Base-by-base conservation (phyloP, 2,888 invertebrate species). In the Alitta virens region DNA sequence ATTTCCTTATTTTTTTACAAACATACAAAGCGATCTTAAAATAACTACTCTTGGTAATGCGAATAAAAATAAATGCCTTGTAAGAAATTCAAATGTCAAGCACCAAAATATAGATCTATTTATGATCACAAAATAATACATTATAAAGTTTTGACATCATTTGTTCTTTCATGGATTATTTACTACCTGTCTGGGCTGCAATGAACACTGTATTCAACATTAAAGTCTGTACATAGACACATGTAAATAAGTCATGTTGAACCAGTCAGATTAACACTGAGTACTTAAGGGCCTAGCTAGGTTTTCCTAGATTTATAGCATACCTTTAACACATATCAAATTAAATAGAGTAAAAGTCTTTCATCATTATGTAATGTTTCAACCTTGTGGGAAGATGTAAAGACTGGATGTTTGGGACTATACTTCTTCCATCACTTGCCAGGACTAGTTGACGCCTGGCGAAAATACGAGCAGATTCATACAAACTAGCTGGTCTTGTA, bases 381-480 rank as follows among this genome's bases (percentile, higher is more conserved):
- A 60, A 25, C 1, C 40, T 26, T 1, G 33, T 43, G 21, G 64
- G 64, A 12, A 64, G 55, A 1, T 60, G 64, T 21, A 64, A 53
- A 16, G 25, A 1, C 27, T 52, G 16, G 2, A 64, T 57, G n/a
- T 49, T 54, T 5, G n/a, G 18, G 5, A 60, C 49, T 16, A 64
- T 60, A 40, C 61, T 61, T n/a, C 57, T 1, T 12, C 61, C 57
- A 1, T 46, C 46, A 1, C 43, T 53, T 18, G 54, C 52, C 16
- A n/a, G 18, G 0, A 25, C 24, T 16, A 64, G 57, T 40, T 61
- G 56, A 1, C 16, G 14, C 1, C 64, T 25, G 42, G 56, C 50
- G 2, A 43, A n/a, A 24, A 57, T 61, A 12, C 64, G 56, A 24
- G 59, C 33, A 7, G 24, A 14, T 21, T 60, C 64, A 14, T 24